Evolutionary conservation across 2,113 vertebrate species (phyloP).

Genomic region (Proterorhinus semilunaris): DNA sequence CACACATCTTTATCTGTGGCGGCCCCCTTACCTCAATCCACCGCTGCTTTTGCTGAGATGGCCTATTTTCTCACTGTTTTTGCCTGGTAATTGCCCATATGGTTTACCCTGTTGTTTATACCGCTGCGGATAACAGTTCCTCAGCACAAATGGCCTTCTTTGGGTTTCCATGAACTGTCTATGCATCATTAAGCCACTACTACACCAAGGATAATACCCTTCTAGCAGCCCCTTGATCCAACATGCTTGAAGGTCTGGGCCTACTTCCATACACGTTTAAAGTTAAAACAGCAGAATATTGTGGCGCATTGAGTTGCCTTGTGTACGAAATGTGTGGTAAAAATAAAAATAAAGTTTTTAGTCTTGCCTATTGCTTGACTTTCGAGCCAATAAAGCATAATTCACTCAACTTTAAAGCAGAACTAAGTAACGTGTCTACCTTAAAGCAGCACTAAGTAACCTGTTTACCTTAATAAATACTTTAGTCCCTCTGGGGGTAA

Average conservation of each 20-base stretch:
- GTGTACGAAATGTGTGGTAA: no score
- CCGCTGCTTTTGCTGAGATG: conserved; percentile 12
- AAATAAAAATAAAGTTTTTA: no score
- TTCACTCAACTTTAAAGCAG: not conserved
- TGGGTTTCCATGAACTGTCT: not conserved
- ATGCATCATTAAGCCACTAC: conserved; percentile 6
- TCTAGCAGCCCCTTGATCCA: conserved; percentile 5
- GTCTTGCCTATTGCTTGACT: not conserved
- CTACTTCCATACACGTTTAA: not conserved
- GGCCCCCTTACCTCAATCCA: conserved; percentile 45
- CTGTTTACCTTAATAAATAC: no score
- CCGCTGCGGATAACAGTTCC: conserved; percentile 4
- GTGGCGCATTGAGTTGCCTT: no score
- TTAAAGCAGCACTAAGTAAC: no score
- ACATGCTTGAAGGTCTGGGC: not conserved
- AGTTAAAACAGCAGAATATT: not conserved
- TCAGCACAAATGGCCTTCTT: conserved; percentile 15
- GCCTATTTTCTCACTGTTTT: conserved; percentile 22
- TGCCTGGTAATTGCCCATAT: conserved; percentile 29
- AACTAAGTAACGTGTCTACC: no score
- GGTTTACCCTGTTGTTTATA: conserved; percentile 2
- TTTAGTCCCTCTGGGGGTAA: no score
- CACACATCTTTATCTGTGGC: conserved; percentile 15
- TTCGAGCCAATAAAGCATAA: not conserved
- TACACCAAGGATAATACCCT: not conserved